Evolutionary conservation across 2,797 vertebrate species (phyloP), one percentile per base, ranked within the genome.

Genomic region (Oreochromis grahami): DNA sequence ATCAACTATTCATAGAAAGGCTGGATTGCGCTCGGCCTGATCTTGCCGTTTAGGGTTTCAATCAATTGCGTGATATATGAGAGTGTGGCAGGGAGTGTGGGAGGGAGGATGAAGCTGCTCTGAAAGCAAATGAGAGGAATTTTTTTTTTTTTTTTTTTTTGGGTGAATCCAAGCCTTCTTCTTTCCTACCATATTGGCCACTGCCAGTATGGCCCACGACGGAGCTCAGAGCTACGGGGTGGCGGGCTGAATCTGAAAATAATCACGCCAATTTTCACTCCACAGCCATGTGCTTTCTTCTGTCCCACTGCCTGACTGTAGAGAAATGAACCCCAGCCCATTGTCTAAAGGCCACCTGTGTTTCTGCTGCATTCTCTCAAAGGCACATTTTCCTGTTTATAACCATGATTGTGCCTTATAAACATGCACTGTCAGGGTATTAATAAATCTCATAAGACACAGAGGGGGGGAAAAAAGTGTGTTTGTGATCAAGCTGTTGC

Each of bases 1-100:
- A 93, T 93, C 93, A 92, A 91, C 91, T 94, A 91, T 94, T 94
- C 94, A 94, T 84, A 93, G 91, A 91, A 88, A 88, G 86, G 87
- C 87, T 82, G 83, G 90, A 92, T 88, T 87, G 89, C 32, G 17
- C 82, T 80, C 50, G 5, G 77, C 60, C 86, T 38, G 84, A 87
- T 91, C 83, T 92, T 12, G 68, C 81, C 87, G 92, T 94, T 94
- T 95, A 92, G 89, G 81, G 89, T 95, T 94, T 95, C 93, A 94
- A 94, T 95, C 94, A 93, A 95, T 94, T 86, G 89, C 79, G 65
- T 90, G 91, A 92, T 90, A 90, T 90, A 91, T 89, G 88, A 91
- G 88, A 91, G 89, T 77, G 83, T 12, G 48, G 58, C 60, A 77
- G 85, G 70, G 79, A 79, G 78, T 82, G 85, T 80, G 87, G 79